A percentile compares a stretch with the other conserved stretches of the same genome.
Evolutionary conservation across 2,888 invertebrate genomes (phyloP).

Genomic region (Elysia crispata): DNA sequence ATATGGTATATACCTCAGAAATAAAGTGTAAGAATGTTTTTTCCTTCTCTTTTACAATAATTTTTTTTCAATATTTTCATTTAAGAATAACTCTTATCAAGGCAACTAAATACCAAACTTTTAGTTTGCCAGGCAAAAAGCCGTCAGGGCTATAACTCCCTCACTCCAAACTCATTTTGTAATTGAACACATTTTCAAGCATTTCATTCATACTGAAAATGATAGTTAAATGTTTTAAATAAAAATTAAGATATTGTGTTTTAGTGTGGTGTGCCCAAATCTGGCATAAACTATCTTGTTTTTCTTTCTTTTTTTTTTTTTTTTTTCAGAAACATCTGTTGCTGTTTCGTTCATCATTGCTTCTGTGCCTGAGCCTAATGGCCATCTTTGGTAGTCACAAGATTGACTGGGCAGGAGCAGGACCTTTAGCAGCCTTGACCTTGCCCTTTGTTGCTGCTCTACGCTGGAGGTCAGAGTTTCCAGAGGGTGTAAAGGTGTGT

Average conservation of each 20-base stretch:
- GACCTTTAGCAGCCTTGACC: constrained; percentile 82
- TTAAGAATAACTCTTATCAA: no score
- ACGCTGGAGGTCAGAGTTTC: constrained; percentile 75
- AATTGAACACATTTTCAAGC: no score
- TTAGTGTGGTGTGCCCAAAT: neutral
- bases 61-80: no score
- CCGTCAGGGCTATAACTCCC: no score
- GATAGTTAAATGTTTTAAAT: neutral
- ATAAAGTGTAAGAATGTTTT: no score
- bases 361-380: constrained; percentile 89
- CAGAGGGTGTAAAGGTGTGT: constrained; percentile 54
- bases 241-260: no score
- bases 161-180: no score
- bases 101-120: no score
- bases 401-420: constrained; percentile 84
- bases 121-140: no score
- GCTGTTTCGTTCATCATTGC: constrained; percentile 83
- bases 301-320: neutral
- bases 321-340: constrained; percentile 63
- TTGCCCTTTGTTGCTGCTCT: constrained; percentile 77
- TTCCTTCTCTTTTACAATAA: no score
- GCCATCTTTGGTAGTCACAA: constrained; percentile 92
- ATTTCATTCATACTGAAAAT: no score
- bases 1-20: no score
- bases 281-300: neutral